Conservation (phyloP, 2,888 invertebrate genomes). For the Zygogramma bicolorata region DNA sequence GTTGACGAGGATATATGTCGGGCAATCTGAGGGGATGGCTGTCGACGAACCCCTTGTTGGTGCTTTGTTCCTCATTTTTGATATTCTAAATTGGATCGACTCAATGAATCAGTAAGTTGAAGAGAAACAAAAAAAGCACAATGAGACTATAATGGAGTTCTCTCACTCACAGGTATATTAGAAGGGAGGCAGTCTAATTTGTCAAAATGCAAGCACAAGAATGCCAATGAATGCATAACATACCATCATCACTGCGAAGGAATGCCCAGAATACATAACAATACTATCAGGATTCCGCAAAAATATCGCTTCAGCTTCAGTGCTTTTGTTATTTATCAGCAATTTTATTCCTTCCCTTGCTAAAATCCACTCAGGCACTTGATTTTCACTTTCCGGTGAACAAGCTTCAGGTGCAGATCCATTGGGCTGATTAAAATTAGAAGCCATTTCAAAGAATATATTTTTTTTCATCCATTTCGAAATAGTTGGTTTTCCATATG, state of each 20-base stretch:
- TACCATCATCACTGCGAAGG: constrained; percentile 68
- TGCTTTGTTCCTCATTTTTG: too few species aligned
- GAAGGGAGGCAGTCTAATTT: too few species aligned
- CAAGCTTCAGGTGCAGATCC: not conserved
- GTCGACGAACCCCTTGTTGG: too few species aligned
- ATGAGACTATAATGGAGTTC: too few species aligned
- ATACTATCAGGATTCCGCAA: constrained; percentile 65
- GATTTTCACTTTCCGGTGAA: not conserved
- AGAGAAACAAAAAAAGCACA: too few species aligned
- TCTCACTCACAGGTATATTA: too few species aligned
- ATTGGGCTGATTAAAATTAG: not conserved
- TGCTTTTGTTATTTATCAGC: constrained; percentile 67
- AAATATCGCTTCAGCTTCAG: constrained; percentile 67
- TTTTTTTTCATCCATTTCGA: not conserved
- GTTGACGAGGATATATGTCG: too few species aligned
- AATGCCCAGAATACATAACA: constrained; percentile 68
- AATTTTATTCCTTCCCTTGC: constrained; percentile 67
- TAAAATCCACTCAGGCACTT: constrained; percentile 63
- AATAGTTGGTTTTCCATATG: not conserved
- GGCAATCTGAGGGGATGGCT: too few species aligned
- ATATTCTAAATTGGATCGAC: too few species aligned
- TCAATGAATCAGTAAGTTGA: too few species aligned
- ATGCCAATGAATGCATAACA: too few species aligned
- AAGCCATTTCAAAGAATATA: not conserved
- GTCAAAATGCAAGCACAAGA: too few species aligned